A percentile compares a stretch with the other conserved stretches of the same genome.
phyloP scores from a whole-genome alignment of 2,888 invertebrate species.

The Tryphoninae sp. region DNA sequence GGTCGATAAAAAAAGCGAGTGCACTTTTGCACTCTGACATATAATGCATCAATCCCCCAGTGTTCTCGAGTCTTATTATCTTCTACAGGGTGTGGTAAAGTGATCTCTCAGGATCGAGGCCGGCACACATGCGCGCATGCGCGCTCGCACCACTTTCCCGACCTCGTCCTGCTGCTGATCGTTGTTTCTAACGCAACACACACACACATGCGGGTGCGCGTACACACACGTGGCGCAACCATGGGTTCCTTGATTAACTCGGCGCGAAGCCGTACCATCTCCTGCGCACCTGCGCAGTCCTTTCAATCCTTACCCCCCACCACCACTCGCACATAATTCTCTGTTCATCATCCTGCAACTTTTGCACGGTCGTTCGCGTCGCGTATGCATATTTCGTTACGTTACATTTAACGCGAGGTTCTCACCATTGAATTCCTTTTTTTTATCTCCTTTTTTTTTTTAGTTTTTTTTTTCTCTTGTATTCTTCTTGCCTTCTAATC shows the following conservation, averaged over 20 bases:
- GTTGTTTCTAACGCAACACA: slow-evolving; percentile 33
- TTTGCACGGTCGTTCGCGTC: slow-evolving; percentile 7
- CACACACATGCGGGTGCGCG: background rate
- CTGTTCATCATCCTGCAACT: slow-evolving; percentile 36
- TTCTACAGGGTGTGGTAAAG: slow-evolving; percentile 66
- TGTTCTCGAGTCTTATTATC: slow-evolving; percentile 41
- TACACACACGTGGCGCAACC: slow-evolving; percentile 23
- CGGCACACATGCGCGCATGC: slow-evolving; percentile 26
- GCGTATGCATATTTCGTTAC: slow-evolving; percentile 20
- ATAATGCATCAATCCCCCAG: slow-evolving; percentile 53
- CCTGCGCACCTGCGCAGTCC: slow-evolving; percentile 30
- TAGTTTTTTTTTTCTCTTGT: slow-evolving; percentile 1
- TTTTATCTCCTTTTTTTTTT: slow-evolving; percentile 11
- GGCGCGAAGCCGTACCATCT: slow-evolving; percentile 26
- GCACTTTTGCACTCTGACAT: slow-evolving; percentile 64
- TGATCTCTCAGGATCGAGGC: slow-evolving; percentile 70
- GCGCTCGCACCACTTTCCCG: slow-evolving; percentile 73
- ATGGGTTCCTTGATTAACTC: slow-evolving; percentile 55
- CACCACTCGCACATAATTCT: slow-evolving; percentile 8
- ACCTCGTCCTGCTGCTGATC: slow-evolving; percentile 68
- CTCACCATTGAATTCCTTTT: slow-evolving; percentile 28
- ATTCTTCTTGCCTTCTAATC: background rate
- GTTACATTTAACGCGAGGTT: slow-evolving; percentile 30
- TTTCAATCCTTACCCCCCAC: background rate
- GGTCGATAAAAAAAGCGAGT: background rate